Conservation (phyloP, 2,888 invertebrate genomes). For the Callosobruchus maculatus region DNA sequence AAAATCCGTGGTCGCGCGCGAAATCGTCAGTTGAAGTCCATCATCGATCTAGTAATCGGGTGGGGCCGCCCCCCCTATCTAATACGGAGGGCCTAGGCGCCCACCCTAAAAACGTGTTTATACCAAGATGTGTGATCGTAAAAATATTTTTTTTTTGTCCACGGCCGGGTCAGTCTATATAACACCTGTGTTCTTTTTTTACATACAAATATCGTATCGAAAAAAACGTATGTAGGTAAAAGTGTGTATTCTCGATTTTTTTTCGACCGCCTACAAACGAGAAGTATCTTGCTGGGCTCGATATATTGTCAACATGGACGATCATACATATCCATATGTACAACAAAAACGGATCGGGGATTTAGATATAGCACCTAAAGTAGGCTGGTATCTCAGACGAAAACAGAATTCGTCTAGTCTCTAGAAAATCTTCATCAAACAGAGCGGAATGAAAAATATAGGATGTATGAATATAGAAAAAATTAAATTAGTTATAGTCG, state of each 20-base stretch:
- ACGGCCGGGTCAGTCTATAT: slow-evolving; percentile 48
- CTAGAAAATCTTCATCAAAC: too few relatives aligned
- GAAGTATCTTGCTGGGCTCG: not conserved
- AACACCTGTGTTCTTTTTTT: slow-evolving; percentile 22
- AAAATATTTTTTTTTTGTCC: slow-evolving; percentile 28
- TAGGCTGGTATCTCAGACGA: too few relatives aligned
- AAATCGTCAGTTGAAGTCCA: slow-evolving; percentile 5
- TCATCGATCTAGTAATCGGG: slow-evolving; percentile 5
- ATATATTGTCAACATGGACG: too few relatives aligned
- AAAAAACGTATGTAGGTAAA: not conserved
- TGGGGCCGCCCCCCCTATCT: slow-evolving; percentile 7
- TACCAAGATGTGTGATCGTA: slow-evolving; percentile 22
- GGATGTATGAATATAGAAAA: too few relatives aligned
- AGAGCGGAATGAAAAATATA: too few relatives aligned
- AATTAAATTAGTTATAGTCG: too few relatives aligned
- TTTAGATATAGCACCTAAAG: too few relatives aligned
- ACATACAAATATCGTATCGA: not conserved
- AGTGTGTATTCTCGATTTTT: not conserved
- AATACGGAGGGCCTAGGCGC: slow-evolving; percentile 9
- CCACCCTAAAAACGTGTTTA: not conserved
- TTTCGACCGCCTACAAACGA: not conserved
- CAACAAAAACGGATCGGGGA: too few relatives aligned
- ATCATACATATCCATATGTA: too few relatives aligned
- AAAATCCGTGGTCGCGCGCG: not conserved
- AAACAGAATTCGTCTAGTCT: too few relatives aligned